Evolutionary conservation across 2,113 vertebrate species (phyloP), one percentile per base, ranked within the genome.

Genomic region (Mystacornis crossleyi): DNA sequence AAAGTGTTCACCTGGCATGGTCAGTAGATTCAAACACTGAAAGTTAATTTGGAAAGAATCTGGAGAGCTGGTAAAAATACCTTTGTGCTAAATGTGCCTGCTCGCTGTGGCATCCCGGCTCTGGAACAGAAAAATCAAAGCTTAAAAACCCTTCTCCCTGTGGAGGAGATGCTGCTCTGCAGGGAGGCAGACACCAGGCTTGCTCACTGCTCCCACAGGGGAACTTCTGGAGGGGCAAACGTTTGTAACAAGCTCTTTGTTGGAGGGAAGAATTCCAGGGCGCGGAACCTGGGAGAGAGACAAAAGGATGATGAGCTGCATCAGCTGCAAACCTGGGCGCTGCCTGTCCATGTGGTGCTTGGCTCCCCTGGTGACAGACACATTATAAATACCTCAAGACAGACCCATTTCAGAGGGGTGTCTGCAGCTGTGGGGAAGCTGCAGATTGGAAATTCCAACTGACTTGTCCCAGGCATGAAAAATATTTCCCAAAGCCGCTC

Each of bases 351-450:
- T 65, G 80, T 58, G 74, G 47, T 58, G 73, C 93, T 81, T 8
- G 18, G 75, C 96, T 95, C 81, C 91, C 95, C 86, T 95, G 91
- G 93, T 96, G 96, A 96, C 94, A 97, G 95, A 95, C 95, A 87
- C 9, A 60, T 93, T 97, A 96, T 94, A 95, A 96, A 97, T 97
- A 95, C 94, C 86, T 79, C 91, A 94, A 97, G 94, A 89, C 95
- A 96, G 91, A 51, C 72, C 80, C 91, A 84, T 84, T 97, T 89
- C 84, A 88, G 89, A 92, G 83, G 91, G 86, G 19, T 94, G 86
- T 60, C 83, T 95, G 93, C 96, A 95, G 95, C 94, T 95, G 93
- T 70, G 91, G 83, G 69, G 86, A 40, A 91, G 89, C 67, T 97
- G 65, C 65, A 95, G 89, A 94, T 94, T 89, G 87, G 83, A 94